Evolutionary conservation across 1,140 invertebrate species (phyloP).

Genomic region (Apis mellifera): DNA sequence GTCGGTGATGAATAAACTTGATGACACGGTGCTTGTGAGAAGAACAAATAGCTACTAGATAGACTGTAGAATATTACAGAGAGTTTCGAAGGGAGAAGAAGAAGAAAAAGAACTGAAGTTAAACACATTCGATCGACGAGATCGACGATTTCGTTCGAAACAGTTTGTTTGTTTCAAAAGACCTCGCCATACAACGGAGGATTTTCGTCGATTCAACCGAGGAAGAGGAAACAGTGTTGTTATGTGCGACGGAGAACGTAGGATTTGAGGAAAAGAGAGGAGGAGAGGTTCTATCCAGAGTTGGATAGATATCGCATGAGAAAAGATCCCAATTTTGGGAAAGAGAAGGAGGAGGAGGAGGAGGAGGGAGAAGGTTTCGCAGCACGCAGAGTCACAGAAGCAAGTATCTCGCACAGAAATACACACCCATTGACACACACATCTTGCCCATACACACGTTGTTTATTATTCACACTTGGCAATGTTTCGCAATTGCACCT

Average conservation of each 20-base stretch:
- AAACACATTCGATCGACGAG: too few relatives aligned
- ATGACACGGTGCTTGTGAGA: not conserved
- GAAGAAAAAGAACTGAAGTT: too few relatives aligned
- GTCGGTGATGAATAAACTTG: constrained; percentile 8
- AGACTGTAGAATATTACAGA: too few relatives aligned
- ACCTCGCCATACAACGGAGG: not conserved
- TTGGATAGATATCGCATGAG: constrained; percentile 16
- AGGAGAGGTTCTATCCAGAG: not conserved
- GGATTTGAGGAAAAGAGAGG: not conserved
- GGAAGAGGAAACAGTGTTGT: not conserved
- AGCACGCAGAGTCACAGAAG: constrained; percentile 24
- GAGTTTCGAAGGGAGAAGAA: too few relatives aligned
- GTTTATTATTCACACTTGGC: not conserved
- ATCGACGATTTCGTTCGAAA: not conserved
- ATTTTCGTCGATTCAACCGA: not conserved
- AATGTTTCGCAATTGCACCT: constrained; percentile 24
- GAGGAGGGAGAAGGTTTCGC: constrained; percentile 13
- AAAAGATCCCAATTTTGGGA: constrained; percentile 1
- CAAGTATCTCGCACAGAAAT: constrained; percentile 32
- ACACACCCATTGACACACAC: not conserved
- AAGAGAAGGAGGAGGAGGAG: not conserved
- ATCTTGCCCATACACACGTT: not conserved
- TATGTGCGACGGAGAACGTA: constrained; percentile 9
- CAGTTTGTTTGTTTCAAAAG: not conserved
- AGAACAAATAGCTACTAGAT: not conserved